These are phyloP conservation scores for Pissodes strobi DNA, from an alignment of 1,140 invertebrate species.

Conservation along the genomic window DNA sequence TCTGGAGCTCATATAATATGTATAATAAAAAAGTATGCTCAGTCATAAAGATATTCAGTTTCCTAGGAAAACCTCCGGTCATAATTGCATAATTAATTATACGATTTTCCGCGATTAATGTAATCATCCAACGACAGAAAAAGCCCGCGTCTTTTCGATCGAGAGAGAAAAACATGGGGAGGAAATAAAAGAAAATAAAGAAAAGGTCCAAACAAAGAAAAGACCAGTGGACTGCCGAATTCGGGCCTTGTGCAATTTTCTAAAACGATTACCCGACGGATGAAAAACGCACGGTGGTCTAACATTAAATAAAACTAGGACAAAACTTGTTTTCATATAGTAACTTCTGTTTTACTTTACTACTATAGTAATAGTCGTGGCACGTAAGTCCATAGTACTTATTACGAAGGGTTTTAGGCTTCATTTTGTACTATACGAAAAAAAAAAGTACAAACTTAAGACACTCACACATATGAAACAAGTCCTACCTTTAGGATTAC, in stretches of 20 bases:
- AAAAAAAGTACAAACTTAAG: too few species aligned
- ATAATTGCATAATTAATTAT: neutral
- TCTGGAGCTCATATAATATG: too few species aligned
- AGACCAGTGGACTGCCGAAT: conserved; percentile 20
- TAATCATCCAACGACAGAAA: neutral
- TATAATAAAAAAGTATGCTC: too few species aligned
- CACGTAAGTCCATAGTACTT: too few species aligned
- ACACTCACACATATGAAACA: neutral
- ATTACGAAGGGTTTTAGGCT: too few species aligned
- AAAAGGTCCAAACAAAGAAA: conserved; percentile 19
- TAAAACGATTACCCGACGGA: conserved; percentile 27
- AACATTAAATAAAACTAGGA: neutral
- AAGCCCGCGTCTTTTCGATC: neutral
- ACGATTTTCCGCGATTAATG: conserved; percentile 16
- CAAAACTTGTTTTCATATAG: neutral
- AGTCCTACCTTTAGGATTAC: too few species aligned
- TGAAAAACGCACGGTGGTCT: conserved; percentile 20
- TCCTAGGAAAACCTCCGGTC: too few species aligned
- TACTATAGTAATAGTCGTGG: too few species aligned
- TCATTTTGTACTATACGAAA: too few species aligned
- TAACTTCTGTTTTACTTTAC: neutral
- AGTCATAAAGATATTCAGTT: too few species aligned
- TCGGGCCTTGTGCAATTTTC: conserved; percentile 33
- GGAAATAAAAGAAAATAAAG: conserved; percentile 30
- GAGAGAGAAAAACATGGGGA: conserved; percentile 1